phyloP scores from a whole-genome alignment of 2,113 vertebrate species.

The Sula dactylatra region DNA sequence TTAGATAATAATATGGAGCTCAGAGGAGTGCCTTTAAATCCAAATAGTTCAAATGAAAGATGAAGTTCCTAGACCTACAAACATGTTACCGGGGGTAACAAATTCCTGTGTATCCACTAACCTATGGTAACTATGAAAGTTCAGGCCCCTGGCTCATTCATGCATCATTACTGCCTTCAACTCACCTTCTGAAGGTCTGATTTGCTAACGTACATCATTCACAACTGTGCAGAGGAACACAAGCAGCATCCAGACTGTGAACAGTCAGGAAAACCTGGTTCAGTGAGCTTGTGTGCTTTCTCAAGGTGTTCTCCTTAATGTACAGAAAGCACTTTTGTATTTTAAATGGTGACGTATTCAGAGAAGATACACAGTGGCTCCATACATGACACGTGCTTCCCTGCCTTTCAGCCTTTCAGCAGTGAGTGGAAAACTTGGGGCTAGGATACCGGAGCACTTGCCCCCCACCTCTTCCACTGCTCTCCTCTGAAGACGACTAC shows the following conservation, averaged over 20 bases:
- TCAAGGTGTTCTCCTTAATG: neutral
- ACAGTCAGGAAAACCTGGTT: neutral
- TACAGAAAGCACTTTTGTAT: neutral
- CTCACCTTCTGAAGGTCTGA: neutral
- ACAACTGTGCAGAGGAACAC: neutral
- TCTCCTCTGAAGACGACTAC: neutral
- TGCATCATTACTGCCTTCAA: neutral
- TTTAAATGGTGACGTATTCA: neutral
- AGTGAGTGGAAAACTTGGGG: neutral
- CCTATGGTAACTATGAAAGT: neutral
- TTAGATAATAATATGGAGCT: neutral
- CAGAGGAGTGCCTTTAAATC: neutral
- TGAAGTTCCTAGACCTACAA: neutral
- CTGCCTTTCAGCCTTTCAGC: neutral
- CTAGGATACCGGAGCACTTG: neutral
- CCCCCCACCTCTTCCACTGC: neutral
- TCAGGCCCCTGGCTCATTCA: neutral
- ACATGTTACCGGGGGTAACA: neutral
- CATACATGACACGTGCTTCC: neutral
- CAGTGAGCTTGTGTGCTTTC: neutral
- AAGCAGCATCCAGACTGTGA: neutral
- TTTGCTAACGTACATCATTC: neutral
- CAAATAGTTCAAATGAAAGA: neutral
- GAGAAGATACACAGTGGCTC: neutral
- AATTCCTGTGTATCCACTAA: neutral